Evolutionary conservation across 30 jellyfish, hydroid and myxozoan genomes (phyloP), one percentile per base, ranked within the genome.

Genomic region (Hydractinia echinata): DNA sequence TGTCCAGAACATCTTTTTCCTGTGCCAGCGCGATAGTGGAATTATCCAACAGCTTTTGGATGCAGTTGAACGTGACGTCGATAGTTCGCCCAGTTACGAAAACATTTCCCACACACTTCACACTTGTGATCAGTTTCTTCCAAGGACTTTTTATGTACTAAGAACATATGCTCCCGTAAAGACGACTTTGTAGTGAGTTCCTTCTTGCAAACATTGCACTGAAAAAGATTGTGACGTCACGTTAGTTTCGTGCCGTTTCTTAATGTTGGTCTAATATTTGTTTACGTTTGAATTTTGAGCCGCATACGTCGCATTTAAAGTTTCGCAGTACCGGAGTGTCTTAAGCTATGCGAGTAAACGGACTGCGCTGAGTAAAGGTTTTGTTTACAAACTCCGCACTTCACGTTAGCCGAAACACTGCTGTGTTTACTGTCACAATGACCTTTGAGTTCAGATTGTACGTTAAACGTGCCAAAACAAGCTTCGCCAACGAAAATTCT

Each of bases 61-160:
- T 71, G 81, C 10, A 71, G 16, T 4, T 14, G 61, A 8, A 71
- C 81, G 61, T 71, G 81, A 19, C 81, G 81, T 8, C 61, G 55
- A 71, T 71, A 71, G 5, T 71, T 71, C 2, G 81, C 81, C 81
- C 81, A 71, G 61, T 71, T 71, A 19, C 61, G 55, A 50, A 71
- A 71, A n/a, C 81, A 71, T 20, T 71, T 71, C 10, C 81, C 81
- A n/a, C 81, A 71, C 18, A 71, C 81, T 50, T 71, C 81, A 71
- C 81, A 71, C 61, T 71, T 71, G 58, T 71, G 81, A 8, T 71
- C 81, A 71, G 81, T 50, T 30, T 50, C 81, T 9, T 71, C 81
- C 10, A 71, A 20, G 5, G 81, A 20, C 16, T 30, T 30, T 8
- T 71, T 48, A 71, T 71, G 81, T 20, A 71, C 81, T 6, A 71